phyloP scores from a whole-genome alignment of 2,113 vertebrate species.

The Brachypodius melanocephalos region DNA sequence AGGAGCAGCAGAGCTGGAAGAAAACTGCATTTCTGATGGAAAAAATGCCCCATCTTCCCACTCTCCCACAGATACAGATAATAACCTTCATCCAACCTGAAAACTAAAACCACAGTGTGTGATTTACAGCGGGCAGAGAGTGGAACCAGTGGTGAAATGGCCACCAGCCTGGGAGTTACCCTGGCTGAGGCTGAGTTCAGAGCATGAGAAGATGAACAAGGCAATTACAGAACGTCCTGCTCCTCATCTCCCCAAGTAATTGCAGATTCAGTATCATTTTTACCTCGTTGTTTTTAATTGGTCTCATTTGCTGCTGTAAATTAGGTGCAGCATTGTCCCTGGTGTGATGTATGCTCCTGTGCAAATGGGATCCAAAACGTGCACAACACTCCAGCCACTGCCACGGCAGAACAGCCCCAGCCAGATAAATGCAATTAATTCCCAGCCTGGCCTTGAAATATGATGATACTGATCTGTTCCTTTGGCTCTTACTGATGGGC shows the following conservation, averaged over 20 bases:
- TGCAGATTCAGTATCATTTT: conserved; percentile 50
- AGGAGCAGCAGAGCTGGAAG: background rate
- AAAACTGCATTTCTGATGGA: background rate
- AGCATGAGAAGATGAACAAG: conserved; percentile 36
- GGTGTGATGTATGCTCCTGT: conserved; percentile 19
- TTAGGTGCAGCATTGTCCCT: conserved; percentile 66
- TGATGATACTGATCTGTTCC: conserved; percentile 41
- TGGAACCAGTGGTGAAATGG: background rate
- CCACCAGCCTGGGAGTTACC: background rate
- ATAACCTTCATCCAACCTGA: background rate
- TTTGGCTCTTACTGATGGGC: conserved; percentile 2
- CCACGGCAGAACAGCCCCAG: background rate
- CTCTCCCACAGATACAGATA: background rate
- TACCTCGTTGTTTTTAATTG: conserved; percentile 71
- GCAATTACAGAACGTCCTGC: conserved; percentile 17
- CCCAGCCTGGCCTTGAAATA: conserved; percentile 33
- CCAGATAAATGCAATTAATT: conserved; percentile 58
- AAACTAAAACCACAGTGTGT: background rate
- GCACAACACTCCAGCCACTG: background rate
- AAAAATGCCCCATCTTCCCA: background rate
- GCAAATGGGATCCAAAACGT: conserved; percentile 46
- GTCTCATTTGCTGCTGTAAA: conserved; percentile 71
- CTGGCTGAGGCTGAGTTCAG: background rate
- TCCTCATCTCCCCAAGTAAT: conserved; percentile 56
- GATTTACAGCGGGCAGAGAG: background rate